Evolutionary conservation across 2,113 vertebrate genomes (phyloP).

Genomic region (Athene cunicularia): DNA sequence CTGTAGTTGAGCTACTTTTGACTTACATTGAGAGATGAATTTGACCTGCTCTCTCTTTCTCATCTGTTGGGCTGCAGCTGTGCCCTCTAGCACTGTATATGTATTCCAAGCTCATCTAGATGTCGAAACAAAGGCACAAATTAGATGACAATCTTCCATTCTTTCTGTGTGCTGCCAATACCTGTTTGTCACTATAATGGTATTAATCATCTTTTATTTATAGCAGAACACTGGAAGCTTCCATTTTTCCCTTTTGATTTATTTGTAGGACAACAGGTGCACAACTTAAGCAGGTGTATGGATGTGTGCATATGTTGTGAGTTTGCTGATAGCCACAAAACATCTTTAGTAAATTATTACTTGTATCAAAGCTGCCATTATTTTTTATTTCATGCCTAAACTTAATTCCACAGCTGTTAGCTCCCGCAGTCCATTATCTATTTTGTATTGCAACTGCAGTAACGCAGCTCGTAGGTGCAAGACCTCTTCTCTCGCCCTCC

Average conservation of each 20-base stretch:
- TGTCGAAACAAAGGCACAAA: constrained; percentile 39
- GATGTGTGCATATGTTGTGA: not conserved
- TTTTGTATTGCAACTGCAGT: constrained; percentile 21
- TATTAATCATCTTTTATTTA: constrained; percentile 53
- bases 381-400: constrained; percentile 41
- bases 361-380: constrained; percentile 36
- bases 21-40: constrained; percentile 29
- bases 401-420: constrained; percentile 55
- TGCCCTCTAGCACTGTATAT: constrained; percentile 15
- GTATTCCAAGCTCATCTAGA: constrained; percentile 51
- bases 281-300: constrained; percentile 16
- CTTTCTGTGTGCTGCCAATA: constrained; percentile 33
- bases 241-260: constrained; percentile 17
- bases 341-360: constrained; percentile 57
- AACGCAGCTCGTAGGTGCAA: constrained; percentile 4
- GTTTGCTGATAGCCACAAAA: constrained; percentile 39
- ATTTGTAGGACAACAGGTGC: constrained; percentile 41
- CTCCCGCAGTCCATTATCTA: constrained; percentile 31
- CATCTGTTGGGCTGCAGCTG: constrained; percentile 41
- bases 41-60: constrained; percentile 3
- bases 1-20: constrained; percentile 37
- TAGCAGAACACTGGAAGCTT: not conserved
- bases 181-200: constrained; percentile 40
- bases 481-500: not conserved
- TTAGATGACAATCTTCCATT: constrained; percentile 50